Conservation (phyloP, 2,113 vertebrate species). For the Athene cunicularia region DNA sequence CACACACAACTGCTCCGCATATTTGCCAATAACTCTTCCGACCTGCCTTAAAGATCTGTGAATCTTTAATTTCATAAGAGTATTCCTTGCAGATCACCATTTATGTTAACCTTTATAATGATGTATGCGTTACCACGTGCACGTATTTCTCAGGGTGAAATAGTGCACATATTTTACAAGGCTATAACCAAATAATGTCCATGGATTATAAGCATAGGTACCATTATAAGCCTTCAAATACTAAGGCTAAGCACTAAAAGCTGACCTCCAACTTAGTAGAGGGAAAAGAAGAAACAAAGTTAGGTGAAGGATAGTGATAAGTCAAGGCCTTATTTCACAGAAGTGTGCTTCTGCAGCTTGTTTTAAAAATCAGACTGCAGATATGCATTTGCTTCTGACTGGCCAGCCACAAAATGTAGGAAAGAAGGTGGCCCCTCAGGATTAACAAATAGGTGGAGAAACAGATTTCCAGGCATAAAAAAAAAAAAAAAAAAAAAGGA, state of each 20-base stretch:
- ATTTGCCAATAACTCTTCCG: background rate
- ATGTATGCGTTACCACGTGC: background rate
- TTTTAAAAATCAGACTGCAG: background rate
- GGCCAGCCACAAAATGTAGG: background rate
- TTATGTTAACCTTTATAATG: constrained; percentile 18
- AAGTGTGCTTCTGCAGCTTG: background rate
- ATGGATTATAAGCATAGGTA: background rate
- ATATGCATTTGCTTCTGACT: background rate
- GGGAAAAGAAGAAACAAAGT: background rate
- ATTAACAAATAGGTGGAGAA: background rate
- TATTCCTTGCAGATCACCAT: background rate
- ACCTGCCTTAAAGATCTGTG: background rate
- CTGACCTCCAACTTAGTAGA: background rate
- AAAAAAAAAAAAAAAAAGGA: no score
- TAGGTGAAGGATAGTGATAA: background rate
- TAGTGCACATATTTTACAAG: background rate
- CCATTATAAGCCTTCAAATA: background rate
- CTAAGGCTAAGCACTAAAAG: background rate
- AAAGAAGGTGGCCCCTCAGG: background rate
- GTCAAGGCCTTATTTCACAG: background rate
- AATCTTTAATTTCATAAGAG: background rate
- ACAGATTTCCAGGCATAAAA: background rate
- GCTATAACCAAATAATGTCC: background rate
- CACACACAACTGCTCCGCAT: background rate
- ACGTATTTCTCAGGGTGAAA: background rate